phyloP scores from a whole-genome alignment of 2,113 vertebrate genomes.

The Ictalurus furcatus region DNA sequence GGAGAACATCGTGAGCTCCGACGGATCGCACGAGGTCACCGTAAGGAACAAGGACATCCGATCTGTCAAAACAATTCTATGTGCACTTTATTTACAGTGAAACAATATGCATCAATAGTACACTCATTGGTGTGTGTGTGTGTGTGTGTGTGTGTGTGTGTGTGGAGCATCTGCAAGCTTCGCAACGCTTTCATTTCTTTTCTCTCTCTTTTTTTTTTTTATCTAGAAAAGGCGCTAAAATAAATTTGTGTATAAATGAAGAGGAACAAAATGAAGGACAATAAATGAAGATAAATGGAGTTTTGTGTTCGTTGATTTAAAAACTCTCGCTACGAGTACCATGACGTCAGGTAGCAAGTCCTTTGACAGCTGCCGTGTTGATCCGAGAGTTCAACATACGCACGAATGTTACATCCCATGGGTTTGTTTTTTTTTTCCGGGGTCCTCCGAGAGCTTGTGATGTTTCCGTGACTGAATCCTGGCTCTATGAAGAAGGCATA shows the following conservation, averaged over 20 bases:
- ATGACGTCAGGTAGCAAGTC: not conserved
- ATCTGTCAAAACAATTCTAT: constrained; percentile 73
- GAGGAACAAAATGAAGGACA: constrained; percentile 56
- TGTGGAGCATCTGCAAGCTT: constrained; percentile 41
- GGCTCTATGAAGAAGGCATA: constrained; percentile 71
- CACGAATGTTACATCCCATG: constrained; percentile 27
- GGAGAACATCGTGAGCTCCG: not conserved
- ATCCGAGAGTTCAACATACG: constrained; percentile 25
- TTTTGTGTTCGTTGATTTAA: constrained; percentile 42
- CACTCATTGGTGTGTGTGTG: constrained; percentile 59
- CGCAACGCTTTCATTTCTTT: constrained; percentile 29
- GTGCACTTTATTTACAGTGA: constrained; percentile 82
- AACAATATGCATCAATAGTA: constrained; percentile 73
- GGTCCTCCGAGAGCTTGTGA: constrained; percentile 32
- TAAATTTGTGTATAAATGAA: constrained; percentile 62
- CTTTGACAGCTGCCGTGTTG: constrained; percentile 61
- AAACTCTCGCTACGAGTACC: constrained; percentile 45
- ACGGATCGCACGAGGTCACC: not conserved
- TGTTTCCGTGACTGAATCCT: not conserved
- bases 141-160: constrained; percentile 32
- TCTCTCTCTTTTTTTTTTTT: constrained; percentile 48
- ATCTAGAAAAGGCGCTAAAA: constrained; percentile 62
- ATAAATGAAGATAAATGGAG: constrained; percentile 36
- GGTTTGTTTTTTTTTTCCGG: not conserved
- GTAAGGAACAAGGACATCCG: not conserved